phyloP scores from a whole-genome alignment of 2,797 vertebrate species.

The Mus caroli region DNA sequence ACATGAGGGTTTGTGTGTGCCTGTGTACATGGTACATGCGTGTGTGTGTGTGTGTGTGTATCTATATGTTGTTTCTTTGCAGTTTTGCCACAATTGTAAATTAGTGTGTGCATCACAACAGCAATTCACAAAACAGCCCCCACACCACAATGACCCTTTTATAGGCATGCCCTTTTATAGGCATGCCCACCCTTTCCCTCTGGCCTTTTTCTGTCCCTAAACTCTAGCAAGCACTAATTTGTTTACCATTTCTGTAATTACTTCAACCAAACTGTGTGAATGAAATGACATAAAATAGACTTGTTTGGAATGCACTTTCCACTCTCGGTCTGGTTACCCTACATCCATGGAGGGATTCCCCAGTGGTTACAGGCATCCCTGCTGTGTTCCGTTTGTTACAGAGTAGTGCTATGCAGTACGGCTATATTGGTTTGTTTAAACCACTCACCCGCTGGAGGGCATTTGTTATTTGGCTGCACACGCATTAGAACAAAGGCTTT shows the following conservation, averaged over 20 bases:
- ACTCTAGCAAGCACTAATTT: neutral
- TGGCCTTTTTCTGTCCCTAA: neutral
- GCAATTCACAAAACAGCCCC: neutral
- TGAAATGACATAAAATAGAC: neutral
- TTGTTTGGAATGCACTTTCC: neutral
- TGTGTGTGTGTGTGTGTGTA: neutral
- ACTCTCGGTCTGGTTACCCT: neutral
- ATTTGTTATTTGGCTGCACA: neutral
- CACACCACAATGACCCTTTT: neutral
- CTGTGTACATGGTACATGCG: neutral
- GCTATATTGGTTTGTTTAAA: neutral
- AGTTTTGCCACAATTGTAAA: neutral
- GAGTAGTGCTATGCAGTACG: neutral
- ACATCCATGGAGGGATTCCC: neutral
- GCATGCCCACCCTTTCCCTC: neutral
- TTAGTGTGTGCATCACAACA: neutral
- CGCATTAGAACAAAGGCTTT: neutral
- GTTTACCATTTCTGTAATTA: slow-evolving; percentile 37
- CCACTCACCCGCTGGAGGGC: neutral
- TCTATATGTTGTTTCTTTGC: neutral
- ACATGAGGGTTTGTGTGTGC: neutral
- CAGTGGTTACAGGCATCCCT: neutral
- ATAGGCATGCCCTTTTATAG: neutral
- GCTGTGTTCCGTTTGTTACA: neutral
- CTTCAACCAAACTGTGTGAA: slow-evolving; percentile 30